Conservation (phyloP, 92 coral and sea anemone species). For the Parazoanthus darwini region DNA sequence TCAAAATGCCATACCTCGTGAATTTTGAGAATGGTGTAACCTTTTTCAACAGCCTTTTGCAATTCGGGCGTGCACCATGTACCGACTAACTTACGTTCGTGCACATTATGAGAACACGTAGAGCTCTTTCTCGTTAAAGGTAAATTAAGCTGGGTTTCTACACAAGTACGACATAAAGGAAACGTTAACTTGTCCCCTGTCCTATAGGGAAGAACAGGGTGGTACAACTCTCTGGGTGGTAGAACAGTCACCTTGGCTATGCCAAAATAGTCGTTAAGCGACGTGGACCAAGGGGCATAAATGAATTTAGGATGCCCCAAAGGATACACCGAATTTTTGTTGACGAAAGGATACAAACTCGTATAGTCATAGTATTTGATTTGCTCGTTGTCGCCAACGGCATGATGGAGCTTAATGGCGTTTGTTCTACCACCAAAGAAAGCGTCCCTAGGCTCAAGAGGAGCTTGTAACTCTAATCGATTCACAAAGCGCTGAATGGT, state of each 20-base stretch:
- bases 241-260: slow-evolving; percentile 14
- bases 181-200: background rate
- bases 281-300: background rate
- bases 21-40: background rate
- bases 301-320: slow-evolving; percentile 19
- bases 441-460: slow-evolving; percentile 21
- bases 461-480: slow-evolving; percentile 13
- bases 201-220: slow-evolving; percentile 15
- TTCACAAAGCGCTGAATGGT: slow-evolving; percentile 11
- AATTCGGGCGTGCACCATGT: slow-evolving; percentile 26
- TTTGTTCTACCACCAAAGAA: slow-evolving; percentile 33
- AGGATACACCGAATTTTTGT: slow-evolving; percentile 12
- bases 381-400: background rate
- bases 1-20: slow-evolving; percentile 36
- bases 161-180: slow-evolving; percentile 12
- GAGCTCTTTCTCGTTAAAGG: background rate
- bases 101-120: background rate
- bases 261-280: background rate
- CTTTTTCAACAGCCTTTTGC: slow-evolving; percentile 15
- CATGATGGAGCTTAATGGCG: slow-evolving; percentile 2
- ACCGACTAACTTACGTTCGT: background rate
- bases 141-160: background rate
- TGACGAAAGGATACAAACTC: slow-evolving; percentile 22
- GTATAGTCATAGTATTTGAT: background rate
- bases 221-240: slow-evolving; percentile 12